phyloP scores from a whole-genome alignment of 2,888 invertebrate species.

The Cryptocephalus moraei region DNA sequence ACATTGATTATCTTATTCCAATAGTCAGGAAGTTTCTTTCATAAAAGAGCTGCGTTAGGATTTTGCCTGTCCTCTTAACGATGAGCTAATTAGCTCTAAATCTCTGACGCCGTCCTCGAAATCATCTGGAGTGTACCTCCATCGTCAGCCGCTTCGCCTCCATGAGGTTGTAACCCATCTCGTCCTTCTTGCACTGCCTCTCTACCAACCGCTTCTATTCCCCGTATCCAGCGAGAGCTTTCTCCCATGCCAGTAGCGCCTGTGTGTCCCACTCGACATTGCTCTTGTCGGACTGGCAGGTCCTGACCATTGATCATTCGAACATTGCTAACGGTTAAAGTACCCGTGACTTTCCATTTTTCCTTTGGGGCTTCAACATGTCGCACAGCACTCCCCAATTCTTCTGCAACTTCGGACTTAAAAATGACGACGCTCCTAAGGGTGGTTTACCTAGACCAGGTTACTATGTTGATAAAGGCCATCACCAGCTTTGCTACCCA shows the following conservation, averaged over 20 bases:
- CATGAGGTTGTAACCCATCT: slow-evolving; percentile 51
- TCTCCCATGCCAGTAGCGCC: slow-evolving; percentile 60
- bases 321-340: too few relatives aligned
- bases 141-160: slow-evolving; percentile 47
- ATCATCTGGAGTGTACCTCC: slow-evolving; percentile 37
- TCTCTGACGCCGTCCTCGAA: slow-evolving; percentile 41
- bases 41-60: slow-evolving; percentile 44
- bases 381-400: too few relatives aligned
- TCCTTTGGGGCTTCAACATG: too few relatives aligned
- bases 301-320: too few relatives aligned
- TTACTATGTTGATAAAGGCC: too few relatives aligned
- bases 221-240: slow-evolving; percentile 55
- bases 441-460: too few relatives aligned
- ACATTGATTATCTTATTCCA: slow-evolving; percentile 64
- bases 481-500: too few relatives aligned
- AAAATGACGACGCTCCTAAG: too few relatives aligned
- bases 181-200: slow-evolving; percentile 61
- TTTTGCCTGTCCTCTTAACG: slow-evolving; percentile 29
- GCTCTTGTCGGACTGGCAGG: slow-evolving; percentile 53
- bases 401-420: too few relatives aligned
- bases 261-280: slow-evolving; percentile 60
- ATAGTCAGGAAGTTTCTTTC: slow-evolving; percentile 57
- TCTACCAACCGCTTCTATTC: slow-evolving; percentile 60
- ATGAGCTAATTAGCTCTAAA: slow-evolving; percentile 45
- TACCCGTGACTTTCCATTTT: too few relatives aligned